phyloP scores from a whole-genome alignment of 1,140 invertebrate genomes.

The Ostrea edulis region DNA sequence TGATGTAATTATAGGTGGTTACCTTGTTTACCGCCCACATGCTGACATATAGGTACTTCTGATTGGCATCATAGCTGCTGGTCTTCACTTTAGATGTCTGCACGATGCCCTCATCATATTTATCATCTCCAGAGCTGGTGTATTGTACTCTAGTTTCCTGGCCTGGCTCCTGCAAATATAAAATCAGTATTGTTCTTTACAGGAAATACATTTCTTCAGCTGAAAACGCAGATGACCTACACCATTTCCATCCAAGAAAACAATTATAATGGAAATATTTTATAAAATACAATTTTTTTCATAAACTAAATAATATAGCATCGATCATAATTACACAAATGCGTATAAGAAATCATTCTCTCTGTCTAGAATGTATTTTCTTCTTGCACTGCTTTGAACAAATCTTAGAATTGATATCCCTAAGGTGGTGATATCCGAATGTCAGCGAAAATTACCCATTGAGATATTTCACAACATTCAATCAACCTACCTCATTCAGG shows the following conservation, averaged over 20 bases:
- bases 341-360: no score
- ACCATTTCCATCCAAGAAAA: not conserved
- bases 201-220: not conserved
- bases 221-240: not conserved
- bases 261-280: not conserved
- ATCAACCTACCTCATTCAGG: conserved; percentile 47
- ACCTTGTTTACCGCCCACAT: conserved; percentile 63
- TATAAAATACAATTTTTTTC: not conserved
- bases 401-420: not conserved
- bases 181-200: not conserved
- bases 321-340: not conserved
- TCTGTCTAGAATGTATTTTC: not conserved
- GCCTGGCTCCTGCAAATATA: conserved; percentile 20
- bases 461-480: no score
- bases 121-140: not conserved
- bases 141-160: not conserved
- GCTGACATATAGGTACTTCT: conserved; percentile 51
- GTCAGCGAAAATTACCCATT: no score
- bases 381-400: not conserved
- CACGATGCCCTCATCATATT: conserved; percentile 62
- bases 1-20: no score
- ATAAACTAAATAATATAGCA: not conserved
- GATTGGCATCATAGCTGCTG: conserved; percentile 29
- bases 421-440: no score
- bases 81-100: conserved; percentile 58